Percentiles rank a stretch among this genome's conserved stretches.
Evolutionary conservation across 1,140 invertebrate genomes (phyloP).

Genomic region (Eciton burchellii): DNA sequence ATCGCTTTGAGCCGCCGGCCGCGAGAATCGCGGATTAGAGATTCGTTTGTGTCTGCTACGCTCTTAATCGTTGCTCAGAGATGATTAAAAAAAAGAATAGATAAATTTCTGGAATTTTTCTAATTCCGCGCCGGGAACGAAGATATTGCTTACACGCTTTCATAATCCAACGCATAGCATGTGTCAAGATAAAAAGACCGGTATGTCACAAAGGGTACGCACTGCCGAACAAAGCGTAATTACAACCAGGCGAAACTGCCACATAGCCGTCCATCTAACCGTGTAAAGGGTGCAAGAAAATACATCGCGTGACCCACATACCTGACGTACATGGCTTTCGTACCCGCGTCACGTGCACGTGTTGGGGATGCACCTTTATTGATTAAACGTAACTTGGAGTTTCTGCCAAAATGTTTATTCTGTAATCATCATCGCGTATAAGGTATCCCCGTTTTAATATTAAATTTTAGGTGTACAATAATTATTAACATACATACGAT

Average conservation of each 20-base stretch:
- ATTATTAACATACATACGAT: background rate
- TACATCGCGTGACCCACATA: slow-evolving; percentile 50
- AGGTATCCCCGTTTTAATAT: slow-evolving; percentile 1
- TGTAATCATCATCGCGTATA: background rate
- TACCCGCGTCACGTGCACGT: slow-evolving; percentile 22
- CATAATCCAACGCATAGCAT: slow-evolving; percentile 11
- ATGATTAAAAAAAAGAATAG: background rate
- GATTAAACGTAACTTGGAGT: slow-evolving; percentile 8
- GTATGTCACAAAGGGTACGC: background rate
- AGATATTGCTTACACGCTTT: background rate
- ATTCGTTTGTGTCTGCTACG: background rate
- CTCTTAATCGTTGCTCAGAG: background rate
- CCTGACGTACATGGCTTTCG: slow-evolving; percentile 28
- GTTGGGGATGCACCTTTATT: slow-evolving; percentile 29
- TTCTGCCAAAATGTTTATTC: slow-evolving; percentile 25
- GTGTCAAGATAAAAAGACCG: background rate
- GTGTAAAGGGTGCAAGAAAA: slow-evolving; percentile 37
- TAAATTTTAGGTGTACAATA: background rate
- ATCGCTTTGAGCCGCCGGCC: background rate
- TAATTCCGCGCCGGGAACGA: background rate
- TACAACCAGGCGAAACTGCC: slow-evolving; percentile 26
- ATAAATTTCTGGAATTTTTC: background rate
- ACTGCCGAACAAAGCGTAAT: slow-evolving; percentile 20
- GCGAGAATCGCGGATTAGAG: background rate
- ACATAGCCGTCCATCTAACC: slow-evolving; percentile 21